These are phyloP conservation scores for Phrynocephalus vlangalii DNA, from an alignment of 2,797 vertebrate genomes.

Conservation along the genomic window DNA sequence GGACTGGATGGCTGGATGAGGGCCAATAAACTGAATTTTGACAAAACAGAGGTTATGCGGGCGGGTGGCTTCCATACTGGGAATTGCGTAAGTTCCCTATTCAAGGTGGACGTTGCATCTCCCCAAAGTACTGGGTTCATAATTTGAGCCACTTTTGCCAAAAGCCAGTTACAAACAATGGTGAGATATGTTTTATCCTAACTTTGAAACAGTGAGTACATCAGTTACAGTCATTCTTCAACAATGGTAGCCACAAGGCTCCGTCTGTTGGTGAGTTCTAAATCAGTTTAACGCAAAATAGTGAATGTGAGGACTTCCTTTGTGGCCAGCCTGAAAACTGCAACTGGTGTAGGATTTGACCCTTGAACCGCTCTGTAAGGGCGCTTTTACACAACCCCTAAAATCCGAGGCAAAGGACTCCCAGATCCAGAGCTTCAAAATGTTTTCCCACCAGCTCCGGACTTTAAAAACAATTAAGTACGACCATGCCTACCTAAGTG, in stretches of 20 bases:
- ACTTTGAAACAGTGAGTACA: too few species aligned
- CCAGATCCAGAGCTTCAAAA: too few species aligned
- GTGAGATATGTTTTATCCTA: too few species aligned
- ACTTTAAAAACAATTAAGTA: too few species aligned
- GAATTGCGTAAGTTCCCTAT: not conserved
- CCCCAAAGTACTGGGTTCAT: not conserved
- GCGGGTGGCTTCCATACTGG: not conserved
- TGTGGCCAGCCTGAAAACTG: not conserved
- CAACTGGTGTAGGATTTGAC: not conserved
- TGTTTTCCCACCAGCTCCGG: too few species aligned
- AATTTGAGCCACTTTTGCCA: not conserved
- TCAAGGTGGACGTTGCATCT: not conserved
- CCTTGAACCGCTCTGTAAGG: not conserved
- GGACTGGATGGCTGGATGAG: not conserved
- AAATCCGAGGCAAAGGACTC: too few species aligned
- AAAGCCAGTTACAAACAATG: too few species aligned
- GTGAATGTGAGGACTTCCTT: not conserved
- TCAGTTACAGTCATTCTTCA: not conserved
- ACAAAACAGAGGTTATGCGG: not conserved
- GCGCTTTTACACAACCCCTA: too few species aligned
- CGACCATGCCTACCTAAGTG: too few species aligned
- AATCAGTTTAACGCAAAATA: not conserved
- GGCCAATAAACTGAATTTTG: not conserved
- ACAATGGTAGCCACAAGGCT: not conserved
- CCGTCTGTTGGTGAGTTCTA: not conserved